Conservation (phyloP, 2,113 vertebrate genomes). For the Catharus bicknelli region DNA sequence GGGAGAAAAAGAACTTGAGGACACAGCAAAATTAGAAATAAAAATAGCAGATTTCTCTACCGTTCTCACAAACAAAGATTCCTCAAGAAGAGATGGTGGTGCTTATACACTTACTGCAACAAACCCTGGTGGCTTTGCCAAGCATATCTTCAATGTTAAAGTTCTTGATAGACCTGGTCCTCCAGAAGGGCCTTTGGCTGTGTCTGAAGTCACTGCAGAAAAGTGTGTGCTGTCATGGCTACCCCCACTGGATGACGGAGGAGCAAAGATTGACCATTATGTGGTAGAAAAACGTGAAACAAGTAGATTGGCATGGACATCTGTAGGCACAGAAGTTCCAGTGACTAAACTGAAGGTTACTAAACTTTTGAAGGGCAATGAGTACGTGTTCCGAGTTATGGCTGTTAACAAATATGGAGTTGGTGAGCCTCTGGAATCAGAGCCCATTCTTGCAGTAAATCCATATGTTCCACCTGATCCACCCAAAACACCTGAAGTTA, state of each 20-base stretch:
- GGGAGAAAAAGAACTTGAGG: slow-evolving; percentile 92
- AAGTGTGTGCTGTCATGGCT: slow-evolving; percentile 91
- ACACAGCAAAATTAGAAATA: slow-evolving; percentile 88
- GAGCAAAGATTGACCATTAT: slow-evolving; percentile 92
- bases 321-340: slow-evolving; percentile 85
- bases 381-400: slow-evolving; percentile 98
- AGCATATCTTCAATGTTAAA: slow-evolving; percentile 95
- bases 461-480: slow-evolving; percentile 89
- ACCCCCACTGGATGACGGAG: slow-evolving; percentile 91
- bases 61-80: slow-evolving; percentile 89
- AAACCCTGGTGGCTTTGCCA: slow-evolving; percentile 94
- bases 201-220: slow-evolving; percentile 89
- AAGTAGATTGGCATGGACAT: slow-evolving; percentile 94
- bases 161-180: slow-evolving; percentile 96
- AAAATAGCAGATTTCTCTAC: slow-evolving; percentile 90
- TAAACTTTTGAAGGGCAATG: slow-evolving; percentile 95
- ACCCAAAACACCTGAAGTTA: slow-evolving; percentile 91
- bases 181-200: slow-evolving; percentile 86
- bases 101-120: slow-evolving; percentile 91
- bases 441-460: slow-evolving; percentile 87
- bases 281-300: slow-evolving; percentile 96
- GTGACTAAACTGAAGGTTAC: slow-evolving; percentile 88
- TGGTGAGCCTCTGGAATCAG: slow-evolving; percentile 92
- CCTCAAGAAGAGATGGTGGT: slow-evolving; percentile 89
- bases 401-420: slow-evolving; percentile 96